Base-by-base conservation (phyloP, 2,113 vertebrate species). In the Neoarius graeffei region DNA sequence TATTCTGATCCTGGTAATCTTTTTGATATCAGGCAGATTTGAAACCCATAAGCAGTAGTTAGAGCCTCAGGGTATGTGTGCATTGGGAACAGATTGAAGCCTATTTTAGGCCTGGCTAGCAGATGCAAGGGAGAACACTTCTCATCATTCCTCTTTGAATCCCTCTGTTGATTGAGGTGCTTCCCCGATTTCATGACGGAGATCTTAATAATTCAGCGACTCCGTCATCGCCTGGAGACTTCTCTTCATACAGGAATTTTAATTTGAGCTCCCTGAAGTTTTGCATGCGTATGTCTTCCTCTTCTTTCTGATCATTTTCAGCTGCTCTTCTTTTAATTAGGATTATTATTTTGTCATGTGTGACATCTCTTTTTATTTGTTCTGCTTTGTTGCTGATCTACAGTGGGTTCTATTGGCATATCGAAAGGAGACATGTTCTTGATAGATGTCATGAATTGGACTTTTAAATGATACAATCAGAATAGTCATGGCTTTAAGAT, bases 141-240 rank as follows among this genome's bases (percentile, higher is more conserved):
- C 73, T 69, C 66, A 52, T 84, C 25, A 27, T 73, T 57, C 42
- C 50, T 69, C 62, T 84, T 23, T 56, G 19, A 77, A 62, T 87
- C 57, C 42, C 67, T 86, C 84, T 82, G 71, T 85, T 89, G 81
- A 88, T 90, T 77, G 86, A 90, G 86, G 86, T 86, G 88, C 71
- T 87, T 87, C 64, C 85, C 89, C 7, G 30, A 66, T 74, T 90
- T 87, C 81, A 76, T 92, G 88, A 89, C 85, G 87, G 88, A 87
- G 79, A 86, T 84, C 82, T 92, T 90, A 92, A 91, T 91, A 89
- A 90, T 92, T 89, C 60, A 91, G 27, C 59, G n/a, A 69, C 84
- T 85, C 23, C 60, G 54, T 82, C 52, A 85, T 59, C 54, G 85
- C 89, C 54, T 85, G 84, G 86, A 89, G 84, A 88, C 74, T 81